Base-by-base conservation (phyloP, 2,888 invertebrate genomes). In the Ethmia dodecea region DNA sequence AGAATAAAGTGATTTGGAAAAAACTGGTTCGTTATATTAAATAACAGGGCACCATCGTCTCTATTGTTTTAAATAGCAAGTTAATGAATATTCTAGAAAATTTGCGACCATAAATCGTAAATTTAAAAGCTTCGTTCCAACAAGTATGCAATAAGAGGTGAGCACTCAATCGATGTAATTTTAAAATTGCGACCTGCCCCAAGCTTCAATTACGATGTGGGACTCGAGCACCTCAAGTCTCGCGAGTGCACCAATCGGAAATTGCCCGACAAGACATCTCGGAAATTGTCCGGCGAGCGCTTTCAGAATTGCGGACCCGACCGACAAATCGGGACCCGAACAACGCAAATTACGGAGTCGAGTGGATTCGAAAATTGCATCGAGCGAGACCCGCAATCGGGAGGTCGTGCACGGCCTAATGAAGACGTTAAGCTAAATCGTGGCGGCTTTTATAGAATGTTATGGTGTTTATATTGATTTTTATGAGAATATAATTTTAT, bases 381-480 rank as follows among this genome's bases (percentile, higher is more conserved):
- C 55, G 60, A 46, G 41, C 39, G 64, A 60, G 60, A 46, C 57
- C 57, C 57, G 65, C 69, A 61, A 74, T 70, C 68, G 65, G 62
- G 63, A 70, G 74, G 72, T 80, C 81, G 76, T 79, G 80, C 68
- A 52, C 60, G 44, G 52, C 57, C 66, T 80, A 80, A 84, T 84
- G 77, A 83, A 84, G 83, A 81, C 75, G 75, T 84, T 79, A 76
- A 75, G 63, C 60, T 65, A 71, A 78, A 70, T 69, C 74, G 73
- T 69, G 67, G 63, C 62, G 49, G 59, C 56, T 46, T 60, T 72
- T 70, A 68, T 66, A 67, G 61, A 74, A 68, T 67, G 57, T 75
- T 73, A 72, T 65, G 59, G 62, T 70, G 61, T 67, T 70, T 70
- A 72, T 73, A 80, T 81, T 80, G 79, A 81, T 78, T 80, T 76